phyloP scores from a whole-genome alignment of 2,797 vertebrate species.

The Acanthopagrus latus region DNA sequence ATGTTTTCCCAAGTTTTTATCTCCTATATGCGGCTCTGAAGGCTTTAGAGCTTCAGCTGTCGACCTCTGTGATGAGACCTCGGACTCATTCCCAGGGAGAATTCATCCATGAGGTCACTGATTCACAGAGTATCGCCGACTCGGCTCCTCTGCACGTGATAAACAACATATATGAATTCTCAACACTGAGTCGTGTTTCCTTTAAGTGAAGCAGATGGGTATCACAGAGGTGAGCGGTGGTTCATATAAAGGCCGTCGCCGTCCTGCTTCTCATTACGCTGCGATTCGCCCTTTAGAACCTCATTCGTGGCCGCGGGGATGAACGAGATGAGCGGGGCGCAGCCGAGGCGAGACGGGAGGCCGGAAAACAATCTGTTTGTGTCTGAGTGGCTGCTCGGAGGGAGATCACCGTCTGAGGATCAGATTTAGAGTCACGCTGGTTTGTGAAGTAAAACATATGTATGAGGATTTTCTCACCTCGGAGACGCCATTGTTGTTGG shows the following conservation, averaged over 20 bases:
- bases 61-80: neutral
- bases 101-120: neutral
- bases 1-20: neutral
- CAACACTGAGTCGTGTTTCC: neutral
- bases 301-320: constrained; percentile 43
- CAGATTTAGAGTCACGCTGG: constrained; percentile 24
- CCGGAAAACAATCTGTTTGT: constrained; percentile 57
- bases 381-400: constrained; percentile 37
- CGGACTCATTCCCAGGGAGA: neutral
- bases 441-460: constrained; percentile 22
- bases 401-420: constrained; percentile 27
- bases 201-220: constrained; percentile 7
- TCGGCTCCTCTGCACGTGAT: neutral
- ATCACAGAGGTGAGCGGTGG: constrained; percentile 32
- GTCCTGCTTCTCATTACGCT: constrained; percentile 66
- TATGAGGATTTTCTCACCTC: neutral
- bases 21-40: neutral
- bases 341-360: constrained; percentile 25
- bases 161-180: constrained; percentile 13
- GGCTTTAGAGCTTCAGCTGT: neutral
- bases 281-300: constrained; percentile 43
- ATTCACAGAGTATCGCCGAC: neutral
- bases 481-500: neutral
- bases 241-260: constrained; percentile 34
- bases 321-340: constrained; percentile 20